Conservation (phyloP, 1,140 invertebrate species). For the Heliconius congener region DNA sequence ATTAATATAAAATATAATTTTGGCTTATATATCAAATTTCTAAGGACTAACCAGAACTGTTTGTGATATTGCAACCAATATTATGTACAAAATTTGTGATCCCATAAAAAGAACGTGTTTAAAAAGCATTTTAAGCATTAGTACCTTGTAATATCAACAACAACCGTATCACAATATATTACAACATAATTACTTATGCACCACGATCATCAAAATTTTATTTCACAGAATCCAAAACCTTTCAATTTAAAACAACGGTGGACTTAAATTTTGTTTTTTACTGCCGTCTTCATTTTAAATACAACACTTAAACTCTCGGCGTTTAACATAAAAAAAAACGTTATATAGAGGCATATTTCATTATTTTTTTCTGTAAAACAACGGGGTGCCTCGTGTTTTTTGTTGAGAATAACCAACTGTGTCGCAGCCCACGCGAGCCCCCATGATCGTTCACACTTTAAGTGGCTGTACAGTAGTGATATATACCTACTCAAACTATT, state of each 20-base stretch:
- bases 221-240: constrained; percentile 38
- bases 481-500: constrained; percentile 63
- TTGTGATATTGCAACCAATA: too few species aligned
- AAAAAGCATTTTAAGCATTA: neutral
- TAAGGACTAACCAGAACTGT: too few species aligned
- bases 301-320: constrained; percentile 68
- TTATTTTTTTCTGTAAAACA: constrained; percentile 79
- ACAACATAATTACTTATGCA: constrained; percentile 38
- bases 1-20: neutral
- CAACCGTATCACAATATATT: constrained; percentile 31
- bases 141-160: constrained; percentile 28
- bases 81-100: too few species aligned
- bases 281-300: constrained; percentile 60
- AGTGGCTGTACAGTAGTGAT: constrained; percentile 72
- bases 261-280: constrained; percentile 54
- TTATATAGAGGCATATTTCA: constrained; percentile 75
- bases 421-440: constrained; percentile 61
- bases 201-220: constrained; percentile 36
- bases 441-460: constrained; percentile 78
- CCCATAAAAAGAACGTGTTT: neutral
- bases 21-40: neutral
- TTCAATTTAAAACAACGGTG: constrained; percentile 52
- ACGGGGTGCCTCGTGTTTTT: constrained; percentile 76
- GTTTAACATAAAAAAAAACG: constrained; percentile 72
- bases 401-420: constrained; percentile 64